Evolutionary conservation across 2,888 invertebrate species (phyloP), one percentile per base, ranked within the genome.

Genomic region (Caenorhabditis becei): DNA sequence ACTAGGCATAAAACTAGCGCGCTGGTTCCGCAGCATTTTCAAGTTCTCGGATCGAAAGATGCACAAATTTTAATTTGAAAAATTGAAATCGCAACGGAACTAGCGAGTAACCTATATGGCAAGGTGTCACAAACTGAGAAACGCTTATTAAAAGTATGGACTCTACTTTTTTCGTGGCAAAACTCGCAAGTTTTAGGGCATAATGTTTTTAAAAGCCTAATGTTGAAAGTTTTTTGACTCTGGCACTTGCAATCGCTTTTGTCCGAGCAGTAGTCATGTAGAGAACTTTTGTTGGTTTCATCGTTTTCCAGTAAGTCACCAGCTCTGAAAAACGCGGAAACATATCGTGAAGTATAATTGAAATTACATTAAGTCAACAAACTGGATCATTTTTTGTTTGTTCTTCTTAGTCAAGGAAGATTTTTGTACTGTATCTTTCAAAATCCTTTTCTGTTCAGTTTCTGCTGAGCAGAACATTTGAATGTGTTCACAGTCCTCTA

Each of bases 141-240:
- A n/a, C n/a, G n/a, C n/a, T n/a, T n/a, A n/a, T n/a, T n/a, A n/a
- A n/a, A n/a, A n/a, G n/a, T n/a, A n/a, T n/a, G n/a, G n/a, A n/a
- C n/a, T n/a, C n/a, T n/a, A n/a, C n/a, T n/a, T 35, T 35, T 37
- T n/a, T 79, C 56, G 14, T 49, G 44, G 32, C 72, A 79, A 11
- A 44, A 11, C 20, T 56, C 20, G 62, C 83, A 83, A 5, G 80
- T 80, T 37, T 69, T 69, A 18, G 79, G 83, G 23, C 83, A 83
- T 23, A 77, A 56, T 18, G 59, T 54, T 28, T 53, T 58, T 8
- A 80, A 80, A n/a, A 83, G 16, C 37, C 61, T 62, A n/a, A 71
- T 51, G 49, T 72, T 72, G 35, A 77, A 67, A 0, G 53, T 26
- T 28, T 72, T 80, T 20, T 83, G 79, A 14, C 67, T n/a, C 20